These are phyloP conservation scores for Tachypleus tridentatus DNA, from an alignment of 1,140 invertebrate genomes.

Conservation along the genomic window DNA sequence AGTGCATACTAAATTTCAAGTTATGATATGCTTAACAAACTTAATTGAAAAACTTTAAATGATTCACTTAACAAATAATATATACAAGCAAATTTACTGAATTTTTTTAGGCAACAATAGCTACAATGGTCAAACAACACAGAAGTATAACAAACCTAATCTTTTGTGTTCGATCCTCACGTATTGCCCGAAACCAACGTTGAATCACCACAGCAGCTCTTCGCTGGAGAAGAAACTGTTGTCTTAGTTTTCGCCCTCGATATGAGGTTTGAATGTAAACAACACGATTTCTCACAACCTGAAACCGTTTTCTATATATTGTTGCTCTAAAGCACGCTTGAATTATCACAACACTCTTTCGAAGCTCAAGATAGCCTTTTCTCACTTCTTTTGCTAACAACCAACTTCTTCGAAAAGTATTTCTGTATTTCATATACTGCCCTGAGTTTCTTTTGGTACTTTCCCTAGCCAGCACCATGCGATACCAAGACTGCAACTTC, in stretches of 20 bases:
- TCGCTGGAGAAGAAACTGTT: slow-evolving; percentile 10
- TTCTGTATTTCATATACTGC: too few species aligned
- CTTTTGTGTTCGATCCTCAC: too few species aligned
- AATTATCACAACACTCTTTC: neutral
- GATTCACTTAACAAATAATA: too few species aligned
- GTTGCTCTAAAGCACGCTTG: slow-evolving; percentile 6
- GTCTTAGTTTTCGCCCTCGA: slow-evolving; percentile 11
- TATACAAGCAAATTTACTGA: too few species aligned
- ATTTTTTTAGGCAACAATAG: too few species aligned
- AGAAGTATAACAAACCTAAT: too few species aligned
- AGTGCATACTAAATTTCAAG: too few species aligned
- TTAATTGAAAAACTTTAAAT: too few species aligned
- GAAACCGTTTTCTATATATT: neutral
- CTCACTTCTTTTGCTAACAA: neutral
- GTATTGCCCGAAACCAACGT: slow-evolving; percentile 13
- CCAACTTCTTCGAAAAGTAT: neutral
- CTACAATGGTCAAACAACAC: too few species aligned
- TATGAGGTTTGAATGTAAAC: slow-evolving; percentile 9
- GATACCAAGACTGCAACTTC: slow-evolving; percentile 1
- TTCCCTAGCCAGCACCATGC: slow-evolving; percentile 3
- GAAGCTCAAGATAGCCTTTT: neutral
- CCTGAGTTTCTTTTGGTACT: neutral
- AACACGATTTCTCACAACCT: too few species aligned
- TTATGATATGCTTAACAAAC: too few species aligned
- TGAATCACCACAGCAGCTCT: slow-evolving; percentile 25